Evolutionary conservation across 2,888 invertebrate species (phyloP).

Genomic region (Ptilodon capucinus): DNA sequence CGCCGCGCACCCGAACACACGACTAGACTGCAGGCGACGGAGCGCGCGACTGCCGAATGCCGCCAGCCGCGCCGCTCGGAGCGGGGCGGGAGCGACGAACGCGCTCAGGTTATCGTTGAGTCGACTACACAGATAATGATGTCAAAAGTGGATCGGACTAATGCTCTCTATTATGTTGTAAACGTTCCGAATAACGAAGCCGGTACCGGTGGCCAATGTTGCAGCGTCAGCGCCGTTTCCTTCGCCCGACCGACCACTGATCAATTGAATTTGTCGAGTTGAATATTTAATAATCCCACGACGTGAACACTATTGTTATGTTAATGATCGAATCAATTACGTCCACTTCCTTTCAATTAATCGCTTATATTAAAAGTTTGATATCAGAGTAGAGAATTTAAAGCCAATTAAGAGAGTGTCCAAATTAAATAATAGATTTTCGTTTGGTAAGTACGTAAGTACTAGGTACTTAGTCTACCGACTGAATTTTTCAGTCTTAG

Average conservation of each 20-base stretch:
- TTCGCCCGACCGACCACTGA: conserved; percentile 31
- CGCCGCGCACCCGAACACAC: conserved; percentile 43
- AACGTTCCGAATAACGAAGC: conserved; percentile 61
- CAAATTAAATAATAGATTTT: background rate
- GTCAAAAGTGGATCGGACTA: conserved; percentile 82
- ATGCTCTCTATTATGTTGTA: conserved; percentile 79
- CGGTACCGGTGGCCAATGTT: conserved; percentile 39
- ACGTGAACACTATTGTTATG: conserved; percentile 44
- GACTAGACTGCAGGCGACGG: conserved; percentile 56
- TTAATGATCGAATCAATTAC: conserved; percentile 52
- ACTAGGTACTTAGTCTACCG: no score
- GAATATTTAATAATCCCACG: conserved; percentile 43
- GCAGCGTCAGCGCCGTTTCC: conserved; percentile 50
- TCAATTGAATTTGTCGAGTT: conserved; percentile 28
- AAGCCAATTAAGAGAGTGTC: background rate
- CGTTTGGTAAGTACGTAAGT: background rate
- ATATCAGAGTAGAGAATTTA: conserved; percentile 2
- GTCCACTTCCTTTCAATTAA: conserved; percentile 45
- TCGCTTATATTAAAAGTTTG: conserved; percentile 22
- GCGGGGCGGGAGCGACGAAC: conserved; percentile 70
- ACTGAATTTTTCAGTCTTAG: background rate
- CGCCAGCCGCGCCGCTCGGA: conserved; percentile 25
- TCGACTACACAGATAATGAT: conserved; percentile 80
- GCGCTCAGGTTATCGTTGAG: conserved; percentile 80
- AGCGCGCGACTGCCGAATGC: conserved; percentile 16